Percentiles rank a stretch among this genome's conserved stretches.
Evolutionary conservation across 2,888 invertebrate genomes (phyloP).

Genomic region (Luperina nickerlii): DNA sequence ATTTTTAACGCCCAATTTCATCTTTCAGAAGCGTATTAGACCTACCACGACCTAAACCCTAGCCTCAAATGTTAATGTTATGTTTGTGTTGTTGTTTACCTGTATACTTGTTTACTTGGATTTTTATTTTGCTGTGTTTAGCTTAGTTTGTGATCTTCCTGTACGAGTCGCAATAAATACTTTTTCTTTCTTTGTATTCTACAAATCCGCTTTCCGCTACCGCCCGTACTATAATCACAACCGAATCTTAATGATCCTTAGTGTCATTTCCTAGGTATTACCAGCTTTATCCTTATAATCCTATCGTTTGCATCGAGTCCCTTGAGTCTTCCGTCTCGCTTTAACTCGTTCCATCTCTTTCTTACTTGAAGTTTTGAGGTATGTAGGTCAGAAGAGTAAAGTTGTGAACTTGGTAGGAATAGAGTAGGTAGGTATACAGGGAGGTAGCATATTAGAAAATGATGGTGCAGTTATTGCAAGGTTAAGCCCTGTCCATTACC

Average conservation of each 20-base stretch:
- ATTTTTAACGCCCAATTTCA: neutral
- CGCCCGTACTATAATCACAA: neutral
- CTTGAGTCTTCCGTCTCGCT: conserved; percentile 17
- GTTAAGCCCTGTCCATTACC: no score
- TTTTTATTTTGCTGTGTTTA: no score
- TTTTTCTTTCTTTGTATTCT: no score
- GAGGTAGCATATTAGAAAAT: neutral
- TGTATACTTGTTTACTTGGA: no score
- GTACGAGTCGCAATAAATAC: no score
- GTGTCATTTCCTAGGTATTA: conserved; percentile 43
- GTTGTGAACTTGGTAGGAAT: conserved; percentile 1
- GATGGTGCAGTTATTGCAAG: neutral
- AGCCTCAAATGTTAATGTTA: neutral
- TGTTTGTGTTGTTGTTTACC: no score
- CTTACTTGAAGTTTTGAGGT: neutral
- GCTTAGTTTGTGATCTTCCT: no score
- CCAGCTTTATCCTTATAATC: conserved; percentile 34
- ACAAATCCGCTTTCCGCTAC: conserved; percentile 7
- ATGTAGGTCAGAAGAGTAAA: conserved; percentile 36
- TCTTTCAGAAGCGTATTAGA: neutral
- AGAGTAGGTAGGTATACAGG: no score
- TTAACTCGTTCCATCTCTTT: conserved; percentile 12
- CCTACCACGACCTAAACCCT: neutral
- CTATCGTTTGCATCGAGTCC: conserved; percentile 47
- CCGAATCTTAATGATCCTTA: conserved; percentile 20